Evolutionary conservation across 2,113 vertebrate species (phyloP), one percentile per base, ranked within the genome.

Genomic region (Syngnathoides biaculeatus): DNA sequence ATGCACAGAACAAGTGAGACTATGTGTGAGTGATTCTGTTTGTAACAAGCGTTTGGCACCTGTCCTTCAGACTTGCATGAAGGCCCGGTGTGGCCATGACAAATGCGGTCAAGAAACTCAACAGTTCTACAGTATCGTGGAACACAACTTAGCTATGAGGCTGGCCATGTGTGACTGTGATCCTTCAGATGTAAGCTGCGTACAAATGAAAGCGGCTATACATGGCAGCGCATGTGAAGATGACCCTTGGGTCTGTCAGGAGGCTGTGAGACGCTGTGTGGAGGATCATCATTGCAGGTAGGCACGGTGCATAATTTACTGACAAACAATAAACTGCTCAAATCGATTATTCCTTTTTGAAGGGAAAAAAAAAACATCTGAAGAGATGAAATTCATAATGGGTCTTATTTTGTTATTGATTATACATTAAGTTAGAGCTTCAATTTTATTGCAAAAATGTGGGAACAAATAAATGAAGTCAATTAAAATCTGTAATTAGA

Each of bases 131-230:
- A 47, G 45, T 65, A 87, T 88, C 38, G 91, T 94, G 88, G 94
- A 94, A 24, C 84, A 73, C 40, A 88, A 89, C 38, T 71, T 93
- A 64, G 94, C 94, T 53, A 91, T 95, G 76, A 92, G 91, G 90
- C 78, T 97, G 86, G 91, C 84, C 55, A 93, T 98, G 83, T 98
- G 95, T 70, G 84, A 94, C 45, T 97, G 96, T 35, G 64, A 77
- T 50, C 80, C 76, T 19, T 81, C 79, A 9, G 94, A 98, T 79
- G 86, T 90, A 40, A 84, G 84, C 59, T 98, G 95, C 68, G 79
- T 89, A 59, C 83, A 87, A 38, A 89, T 93, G 77, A 90, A 84
- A 83, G 84, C 79, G 9, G 73, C 85, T 38, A 92, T 97, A 43
- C 94, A 94, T 50, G 92, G 92, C 62, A 90, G 89, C n/a, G 78